Evolutionary conservation across 2,113 vertebrate species (phyloP).

Genomic region (Grantiella picta): DNA sequence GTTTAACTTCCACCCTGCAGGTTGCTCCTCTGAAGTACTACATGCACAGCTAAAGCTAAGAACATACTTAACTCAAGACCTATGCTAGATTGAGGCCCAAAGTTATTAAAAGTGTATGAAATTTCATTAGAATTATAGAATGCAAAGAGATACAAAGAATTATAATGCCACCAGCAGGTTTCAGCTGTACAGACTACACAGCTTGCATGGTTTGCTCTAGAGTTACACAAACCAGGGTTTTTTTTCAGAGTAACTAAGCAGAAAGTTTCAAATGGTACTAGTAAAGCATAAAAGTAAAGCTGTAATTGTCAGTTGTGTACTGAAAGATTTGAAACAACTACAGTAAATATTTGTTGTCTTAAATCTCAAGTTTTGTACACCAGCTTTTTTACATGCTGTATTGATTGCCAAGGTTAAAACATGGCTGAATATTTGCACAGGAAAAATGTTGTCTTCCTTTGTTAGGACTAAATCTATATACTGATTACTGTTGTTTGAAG

Average conservation of each 20-base stretch:
- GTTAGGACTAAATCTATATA: conserved; percentile 12
- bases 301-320: conserved; percentile 3
- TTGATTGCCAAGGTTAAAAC: conserved; percentile 11
- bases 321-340: conserved; percentile 16
- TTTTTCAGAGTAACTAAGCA: not conserved
- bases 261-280: not conserved
- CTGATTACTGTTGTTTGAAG: conserved; percentile 1
- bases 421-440: conserved; percentile 16
- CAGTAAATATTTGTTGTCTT: conserved; percentile 39
- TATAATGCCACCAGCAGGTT: not conserved
- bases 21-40: not conserved
- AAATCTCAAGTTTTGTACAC: conserved; percentile 22
- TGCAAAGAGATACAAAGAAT: not conserved
- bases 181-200: not conserved
- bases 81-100: not conserved
- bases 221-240: not conserved
- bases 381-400: not conserved
- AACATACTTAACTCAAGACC: not conserved
- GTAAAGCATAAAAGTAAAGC: not conserved
- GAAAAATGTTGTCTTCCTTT: not conserved
- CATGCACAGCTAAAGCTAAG: not conserved
- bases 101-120: not conserved
- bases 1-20: not conserved
- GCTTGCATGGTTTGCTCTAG: not conserved
- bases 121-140: not conserved